Evolutionary conservation across 1,140 invertebrate species (phyloP), one percentile per base, ranked within the genome.

Genomic region (Ceratosolen solmsi): DNA sequence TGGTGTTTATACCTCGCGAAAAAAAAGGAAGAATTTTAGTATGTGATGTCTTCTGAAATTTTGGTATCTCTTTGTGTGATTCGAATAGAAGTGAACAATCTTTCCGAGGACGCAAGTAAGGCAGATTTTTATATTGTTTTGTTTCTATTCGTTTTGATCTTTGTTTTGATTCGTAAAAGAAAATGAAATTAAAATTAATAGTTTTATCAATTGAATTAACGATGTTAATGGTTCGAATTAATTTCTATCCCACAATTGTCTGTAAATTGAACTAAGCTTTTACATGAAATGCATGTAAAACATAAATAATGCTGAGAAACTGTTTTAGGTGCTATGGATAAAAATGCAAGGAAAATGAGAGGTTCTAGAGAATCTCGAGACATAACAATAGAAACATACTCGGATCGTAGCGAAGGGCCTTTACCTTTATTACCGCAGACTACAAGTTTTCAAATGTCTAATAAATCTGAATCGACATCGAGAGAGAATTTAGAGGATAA

Each of bases 321-420:
- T n/a, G 30, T 76, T 84, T 80, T 70, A 89, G 86, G 83, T 76
- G 83, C 84, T 71, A 90, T 90, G 81, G 75, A 82, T 56, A 79
- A 83, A 85, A 88, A 87, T 76, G 85, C 89, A 20, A 89, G 88
- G 85, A 93, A 93, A 86, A 91, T 92, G 79, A 89, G 93, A 58
- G 94, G 94, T 60, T 91, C 93, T 83, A 88, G 94, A 71, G 92
- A 93, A 86, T 87, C 93, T 2, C 90, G 92, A 51, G 92, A 95
- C 80, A 94, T 95, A 73, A 93, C 90, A 63, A 93, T 95, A 13
- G 94, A 95, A 87, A 95, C 94, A 63, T 94, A 94, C 84, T 92
- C 93, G 22, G 93, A 92, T 85, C 85, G 90, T 46, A 87, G 92
- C 56, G 92, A 93, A 83, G 87, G 88, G 41, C 86, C 89, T 41